Evolutionary conservation across 2,797 vertebrate species (phyloP), one percentile per base, ranked within the genome.

Genomic region (Falco biarmicus): DNA sequence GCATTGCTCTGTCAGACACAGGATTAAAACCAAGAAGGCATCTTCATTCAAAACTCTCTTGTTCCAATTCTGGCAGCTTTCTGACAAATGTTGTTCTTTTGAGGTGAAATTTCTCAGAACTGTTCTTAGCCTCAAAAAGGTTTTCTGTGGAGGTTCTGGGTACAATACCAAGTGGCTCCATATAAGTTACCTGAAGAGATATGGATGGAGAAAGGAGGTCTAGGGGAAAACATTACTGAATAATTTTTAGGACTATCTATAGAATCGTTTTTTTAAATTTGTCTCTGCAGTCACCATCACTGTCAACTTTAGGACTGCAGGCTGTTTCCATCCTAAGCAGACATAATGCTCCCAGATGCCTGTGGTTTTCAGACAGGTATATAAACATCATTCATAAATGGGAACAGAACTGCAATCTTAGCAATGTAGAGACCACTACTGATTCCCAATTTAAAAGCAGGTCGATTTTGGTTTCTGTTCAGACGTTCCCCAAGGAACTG

Each of bases 11-110:
- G 56, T 43, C 92, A 95, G 78, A 78, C 61, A 60, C 11, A 24
- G 66, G 61, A 85, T 90, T 92, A 87, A 94, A 95, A 78, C 26
- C n/a, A 92, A 92, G 75, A 50, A 43, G 26, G n/a, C 19, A 80
- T 74, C 93, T 92, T 90, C 77, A 82, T 87, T 93, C 77, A 77
- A 84, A 96, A 73, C 25, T 50, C 20, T 65, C 83, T 59, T 81
- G 70, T 69, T 87, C 59, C 0, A 1, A 73, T 86, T 68, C 82
- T 91, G 83, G 91, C 59, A 82, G 56, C 31, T 60, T 96, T 84
- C 39, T 91, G 85, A 90, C 64, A 76, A 76, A 68, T 34, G 11
- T 34, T 87, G 37, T 47, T 43, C 34, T 92, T 65, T 65, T 8
- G n/a, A 88, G 71, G 18, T 82, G 17, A 77, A 87, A 87, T 80